Evolutionary conservation across 2,888 invertebrate genomes (phyloP), one percentile per base, ranked within the genome.

Genomic region (Tachina lurida): DNA sequence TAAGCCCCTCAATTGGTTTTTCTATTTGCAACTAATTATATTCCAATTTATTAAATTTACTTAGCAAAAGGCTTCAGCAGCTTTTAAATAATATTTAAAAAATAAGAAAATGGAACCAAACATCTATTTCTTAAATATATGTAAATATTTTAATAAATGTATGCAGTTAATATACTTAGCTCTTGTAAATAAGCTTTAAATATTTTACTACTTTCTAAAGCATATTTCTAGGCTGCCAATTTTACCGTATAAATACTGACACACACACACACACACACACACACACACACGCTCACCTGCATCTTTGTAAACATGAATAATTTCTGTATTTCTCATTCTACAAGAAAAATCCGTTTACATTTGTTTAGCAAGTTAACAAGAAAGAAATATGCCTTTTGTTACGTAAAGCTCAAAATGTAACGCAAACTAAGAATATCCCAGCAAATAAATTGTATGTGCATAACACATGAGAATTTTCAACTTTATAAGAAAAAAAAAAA

Each of bases 341-440:
- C 58, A 52, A 60, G 54, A 58, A 43, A 68, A 81, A 75, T 76
- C 68, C 75, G 47, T 19, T 76, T 70, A 63, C 41, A 63, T 82
- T 63, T 70, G 68, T 70, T 31, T 39, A 62, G 63, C 43, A 39
- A 75, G 60, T 73, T 73, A 67, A 65, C 52, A 65, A 49, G 17
- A 3, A 22, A 31, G 17, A 60, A 54, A 49, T 19, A 13, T 43
- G 10, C 8, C 63, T 75, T 75, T 68, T 82, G 82, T 76, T 31
- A 31, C 7, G 0, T 7, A 7, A 31, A 31, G 5, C 31, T 31
- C 31, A 31, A 31, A 31, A 31, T 31, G 0, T 22, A 31, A 31
- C 22, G 31, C 4, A 31, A 31, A 31, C 31, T 7, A 1, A 0
- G 7, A 7, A 31, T 31, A 31, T 31, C 31, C 31, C 31, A 31